phyloP scores from a whole-genome alignment of 2,113 vertebrate species.

The Malaclemys terrapin region DNA sequence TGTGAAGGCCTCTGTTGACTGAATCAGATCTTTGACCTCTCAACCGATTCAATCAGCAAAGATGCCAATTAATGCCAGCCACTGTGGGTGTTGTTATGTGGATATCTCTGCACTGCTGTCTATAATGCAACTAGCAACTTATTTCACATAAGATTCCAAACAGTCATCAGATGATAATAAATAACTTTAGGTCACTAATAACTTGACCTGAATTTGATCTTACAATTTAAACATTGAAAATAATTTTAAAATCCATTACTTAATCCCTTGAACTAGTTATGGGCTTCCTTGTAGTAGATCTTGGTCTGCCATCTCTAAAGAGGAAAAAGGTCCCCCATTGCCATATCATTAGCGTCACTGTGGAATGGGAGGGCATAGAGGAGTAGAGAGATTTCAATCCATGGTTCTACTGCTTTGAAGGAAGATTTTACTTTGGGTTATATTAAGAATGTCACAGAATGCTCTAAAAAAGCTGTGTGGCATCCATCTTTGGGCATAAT shows the following conservation, averaged over 20 bases:
- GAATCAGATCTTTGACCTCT: neutral
- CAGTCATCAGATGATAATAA: neutral
- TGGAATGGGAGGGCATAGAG: neutral
- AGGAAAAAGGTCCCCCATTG: neutral
- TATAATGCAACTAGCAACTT: neutral
- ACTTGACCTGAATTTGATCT: neutral
- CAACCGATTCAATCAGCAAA: neutral
- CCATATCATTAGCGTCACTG: neutral
- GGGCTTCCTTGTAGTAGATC: neutral
- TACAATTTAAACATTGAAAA: neutral
- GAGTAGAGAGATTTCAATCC: neutral
- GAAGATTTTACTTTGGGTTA: neutral
- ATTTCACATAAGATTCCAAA: neutral
- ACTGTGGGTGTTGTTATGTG: neutral
- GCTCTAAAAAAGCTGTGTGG: neutral
- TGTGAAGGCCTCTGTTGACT: neutral
- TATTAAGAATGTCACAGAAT: neutral
- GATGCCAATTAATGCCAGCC: neutral
- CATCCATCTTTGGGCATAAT: neutral
- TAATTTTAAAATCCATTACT: neutral
- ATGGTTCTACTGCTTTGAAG: neutral
- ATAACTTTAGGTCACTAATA: neutral
- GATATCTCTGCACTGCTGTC: neutral
- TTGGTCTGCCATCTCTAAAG: neutral
- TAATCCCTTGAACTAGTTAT: neutral